These are phyloP conservation scores for human DNA, from an alignment of 2,113 vertebrate species.

Conservation along the genomic window GRCh38 chr3:118557001-118557500, in stretches of 20 bases:
- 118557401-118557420: conserved; percentile 43
- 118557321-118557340: neutral
- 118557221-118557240: neutral
- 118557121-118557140: neutral
- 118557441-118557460: conserved; percentile 34
- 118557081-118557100: neutral
- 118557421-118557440: neutral
- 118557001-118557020: neutral
- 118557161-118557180: neutral
- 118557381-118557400: conserved; percentile 43
- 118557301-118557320: neutral
- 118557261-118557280: neutral
- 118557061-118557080: neutral
- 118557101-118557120: neutral
- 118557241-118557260: neutral
- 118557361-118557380: neutral
- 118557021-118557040: conserved; percentile 21
- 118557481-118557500: conserved; percentile 13
- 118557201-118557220: neutral
- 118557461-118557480: conserved; percentile 48
- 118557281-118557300: neutral
- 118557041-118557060: neutral
- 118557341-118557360: neutral
- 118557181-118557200: conserved; percentile 12
- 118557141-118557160: neutral